Evolutionary conservation across 2,113 vertebrate genomes (phyloP), one percentile per base, ranked within the genome.

Genomic region (Sakesphorus luctuosus): DNA sequence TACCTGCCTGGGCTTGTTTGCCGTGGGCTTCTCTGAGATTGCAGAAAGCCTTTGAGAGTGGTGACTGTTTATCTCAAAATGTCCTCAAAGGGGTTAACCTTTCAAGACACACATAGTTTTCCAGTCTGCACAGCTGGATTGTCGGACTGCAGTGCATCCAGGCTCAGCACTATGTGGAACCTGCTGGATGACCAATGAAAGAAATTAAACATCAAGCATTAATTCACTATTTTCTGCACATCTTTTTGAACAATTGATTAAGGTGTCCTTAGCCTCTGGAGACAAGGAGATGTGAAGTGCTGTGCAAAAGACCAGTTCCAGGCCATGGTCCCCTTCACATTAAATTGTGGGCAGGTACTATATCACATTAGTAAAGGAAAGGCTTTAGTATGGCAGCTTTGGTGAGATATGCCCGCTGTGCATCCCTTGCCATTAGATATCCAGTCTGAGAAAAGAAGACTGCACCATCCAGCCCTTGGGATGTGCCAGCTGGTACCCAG

Each of bases 131-230:
- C 18, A 61, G 18, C 7, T 8, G 4, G 6, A 25, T 72, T 3
- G 1, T 26, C 73, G 31, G 62, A 49, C 20, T 1, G 0, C 40
- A 7, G 63, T 6, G 29, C 49, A 66, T 15, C 53, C 31, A 24
- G 46, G 44, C 52, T 46, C 36, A 16, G 58, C 2, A 1, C 5
- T 0, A 21, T 46, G 31, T 43, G 1, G 0, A 46, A 35, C 44
- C 21, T 62, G 25, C 17, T 71, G 56, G 56, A 49, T 56, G 52
- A 68, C 31, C 3, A 2, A 16, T 79, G 55, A 52, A 87, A 74
- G 35, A 82, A 83, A 74, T 77, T n/a, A 50, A 75, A 82, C 11
- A 40, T 18, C 59, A 73, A 43, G 19, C 31, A 66, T 25, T 19
- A 71, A 50, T 55, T 66, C 33, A 35, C 4, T 4, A 20, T 26